Evolutionary conservation across 2,888 invertebrate species (phyloP).

Genomic region (Caenorhabditis sp.): DNA sequence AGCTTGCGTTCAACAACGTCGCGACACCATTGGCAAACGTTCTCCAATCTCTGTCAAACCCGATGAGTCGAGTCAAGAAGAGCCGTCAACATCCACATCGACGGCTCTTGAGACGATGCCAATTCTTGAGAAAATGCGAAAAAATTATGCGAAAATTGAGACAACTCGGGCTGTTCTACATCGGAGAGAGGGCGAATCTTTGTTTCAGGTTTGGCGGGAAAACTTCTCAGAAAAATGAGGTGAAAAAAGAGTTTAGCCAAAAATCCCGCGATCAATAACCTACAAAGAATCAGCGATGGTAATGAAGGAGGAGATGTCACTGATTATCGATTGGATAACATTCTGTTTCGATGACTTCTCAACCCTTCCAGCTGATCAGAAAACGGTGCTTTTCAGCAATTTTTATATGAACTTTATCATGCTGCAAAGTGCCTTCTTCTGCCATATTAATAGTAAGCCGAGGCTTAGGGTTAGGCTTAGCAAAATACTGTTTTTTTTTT

Average conservation of each 20-base stretch:
- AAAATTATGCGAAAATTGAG: slow-evolving; percentile 36
- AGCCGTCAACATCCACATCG: too few species aligned
- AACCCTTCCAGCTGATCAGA: slow-evolving; percentile 24
- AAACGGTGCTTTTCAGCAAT: slow-evolving; percentile 27
- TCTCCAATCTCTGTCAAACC: too few species aligned
- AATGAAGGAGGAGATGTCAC: slow-evolving; percentile 18
- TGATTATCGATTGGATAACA: slow-evolving; percentile 33
- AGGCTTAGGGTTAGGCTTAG: too few species aligned
- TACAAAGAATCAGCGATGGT: slow-evolving; percentile 24
- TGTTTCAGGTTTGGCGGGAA: slow-evolving; percentile 1
- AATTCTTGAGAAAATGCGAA: slow-evolving; percentile 20
- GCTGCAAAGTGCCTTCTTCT: slow-evolving; percentile 27
- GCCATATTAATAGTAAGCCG: slow-evolving; percentile 20
- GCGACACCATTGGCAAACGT: slow-evolving; percentile 27
- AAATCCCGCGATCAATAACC: slow-evolving; percentile 12
- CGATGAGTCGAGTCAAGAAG: background rate
- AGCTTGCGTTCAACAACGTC: slow-evolving; percentile 27
- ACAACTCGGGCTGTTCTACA: slow-evolving; percentile 27
- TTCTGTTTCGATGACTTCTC: slow-evolving; percentile 35
- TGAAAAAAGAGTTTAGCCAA: slow-evolving; percentile 12
- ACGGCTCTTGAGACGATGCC: slow-evolving; percentile 30
- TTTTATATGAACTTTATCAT: slow-evolving; percentile 26
- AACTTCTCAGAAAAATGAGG: too few species aligned
- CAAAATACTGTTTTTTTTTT: background rate
- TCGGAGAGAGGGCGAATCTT: slow-evolving; percentile 28